A percentile compares a stretch with the other conserved stretches of the same genome.
These are phyloP conservation scores for Lepus timidus DNA, from an alignment of 2,113 vertebrate genomes.

Conservation along the genomic window DNA sequence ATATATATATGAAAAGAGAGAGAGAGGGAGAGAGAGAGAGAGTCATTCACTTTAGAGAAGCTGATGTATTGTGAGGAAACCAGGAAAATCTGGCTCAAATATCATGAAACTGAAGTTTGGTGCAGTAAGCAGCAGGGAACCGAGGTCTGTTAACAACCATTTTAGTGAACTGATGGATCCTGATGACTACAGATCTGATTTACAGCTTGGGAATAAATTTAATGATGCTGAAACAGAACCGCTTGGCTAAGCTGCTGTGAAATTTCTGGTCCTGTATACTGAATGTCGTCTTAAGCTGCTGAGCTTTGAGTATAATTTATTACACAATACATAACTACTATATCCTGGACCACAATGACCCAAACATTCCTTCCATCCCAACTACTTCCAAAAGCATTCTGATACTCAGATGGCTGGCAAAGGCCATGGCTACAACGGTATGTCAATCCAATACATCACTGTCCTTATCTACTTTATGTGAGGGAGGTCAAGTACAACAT, in stretches of 20 bases:
- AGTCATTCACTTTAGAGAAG: too few relatives aligned
- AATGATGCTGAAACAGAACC: fast-evolving
- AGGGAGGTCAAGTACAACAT: background rate
- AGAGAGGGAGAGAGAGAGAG: too few relatives aligned
- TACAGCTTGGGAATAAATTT: background rate
- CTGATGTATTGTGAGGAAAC: background rate
- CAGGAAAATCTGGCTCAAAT: background rate
- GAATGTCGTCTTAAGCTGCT: background rate
- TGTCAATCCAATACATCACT: background rate
- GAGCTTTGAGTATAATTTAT: background rate
- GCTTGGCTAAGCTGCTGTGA: background rate
- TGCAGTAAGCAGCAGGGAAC: background rate
- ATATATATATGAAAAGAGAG: too few relatives aligned
- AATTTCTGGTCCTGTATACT: background rate
- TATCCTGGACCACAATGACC: background rate
- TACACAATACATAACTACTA: background rate
- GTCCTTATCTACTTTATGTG: background rate
- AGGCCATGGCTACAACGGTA: background rate
- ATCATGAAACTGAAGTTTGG: background rate
- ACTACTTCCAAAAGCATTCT: background rate
- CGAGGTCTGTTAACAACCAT: background rate
- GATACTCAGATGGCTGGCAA: background rate
- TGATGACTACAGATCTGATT: background rate
- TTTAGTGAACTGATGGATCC: background rate
- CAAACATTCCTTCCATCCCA: background rate